phyloP scores from a whole-genome alignment of 2,888 invertebrate species.

The Incurvaria masculella region DNA sequence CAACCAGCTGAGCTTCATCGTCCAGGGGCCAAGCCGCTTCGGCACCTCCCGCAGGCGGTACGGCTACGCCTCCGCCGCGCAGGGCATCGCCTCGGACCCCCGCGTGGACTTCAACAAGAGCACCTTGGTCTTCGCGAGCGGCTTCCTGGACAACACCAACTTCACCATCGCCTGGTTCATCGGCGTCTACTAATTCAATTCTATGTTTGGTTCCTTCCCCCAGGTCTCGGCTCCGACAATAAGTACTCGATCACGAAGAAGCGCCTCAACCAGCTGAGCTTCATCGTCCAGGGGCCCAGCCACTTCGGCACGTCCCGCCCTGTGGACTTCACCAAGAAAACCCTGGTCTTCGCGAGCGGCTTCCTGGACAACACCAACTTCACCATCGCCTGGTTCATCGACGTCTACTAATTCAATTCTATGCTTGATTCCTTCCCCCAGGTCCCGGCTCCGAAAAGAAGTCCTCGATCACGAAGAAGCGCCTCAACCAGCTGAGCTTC shows the following conservation, averaged over 20 bases:
- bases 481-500: constrained; percentile 37
- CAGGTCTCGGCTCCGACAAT: no score
- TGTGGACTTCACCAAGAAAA: no score
- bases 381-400: no score
- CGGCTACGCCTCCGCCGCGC: constrained; percentile 35
- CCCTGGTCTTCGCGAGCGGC: no score
- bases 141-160: constrained; percentile 41
- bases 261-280: no score
- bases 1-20: constrained; percentile 36
- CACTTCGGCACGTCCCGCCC: no score
- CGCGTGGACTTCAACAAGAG: constrained; percentile 40
- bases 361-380: no score
- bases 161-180: constrained; percentile 39
- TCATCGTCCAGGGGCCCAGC: no score
- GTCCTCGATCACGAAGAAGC: constrained; percentile 34
- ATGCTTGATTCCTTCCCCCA: no score
- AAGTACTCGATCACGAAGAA: no score
- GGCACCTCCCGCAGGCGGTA: constrained; percentile 31
- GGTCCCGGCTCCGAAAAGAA: constrained; percentile 44
- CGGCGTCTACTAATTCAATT: constrained; percentile 22
- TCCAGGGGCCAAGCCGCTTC: constrained; percentile 30
- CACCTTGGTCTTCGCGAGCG: constrained; percentile 37
- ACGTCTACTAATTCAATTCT: no score
- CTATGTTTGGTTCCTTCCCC: no score
- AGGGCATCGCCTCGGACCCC: constrained; percentile 35